Evolutionary conservation across 2,888 invertebrate genomes (phyloP).

Genomic region (Scaptomyza tumidula): DNA sequence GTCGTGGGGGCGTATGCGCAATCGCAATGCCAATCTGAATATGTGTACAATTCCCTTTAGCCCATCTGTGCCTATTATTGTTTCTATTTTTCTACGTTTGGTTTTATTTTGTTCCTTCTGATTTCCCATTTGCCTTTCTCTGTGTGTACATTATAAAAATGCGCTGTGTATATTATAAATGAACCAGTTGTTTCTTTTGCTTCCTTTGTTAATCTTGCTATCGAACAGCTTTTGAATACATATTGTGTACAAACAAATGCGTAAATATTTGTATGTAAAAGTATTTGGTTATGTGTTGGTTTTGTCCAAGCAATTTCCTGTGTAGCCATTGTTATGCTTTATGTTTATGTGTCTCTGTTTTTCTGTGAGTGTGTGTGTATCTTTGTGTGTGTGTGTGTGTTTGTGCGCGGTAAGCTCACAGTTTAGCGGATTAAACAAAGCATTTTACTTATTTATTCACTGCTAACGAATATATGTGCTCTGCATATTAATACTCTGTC

Average conservation of each 20-base stretch:
- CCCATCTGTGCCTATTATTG: conserved; percentile 11
- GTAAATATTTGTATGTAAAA: conserved; percentile 9
- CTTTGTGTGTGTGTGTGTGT: neutral
- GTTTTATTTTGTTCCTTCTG: neutral
- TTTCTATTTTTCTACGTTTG: conserved; percentile 21
- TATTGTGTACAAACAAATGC: conserved; percentile 3
- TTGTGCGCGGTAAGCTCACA: conserved; percentile 44
- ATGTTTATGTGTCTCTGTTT: neutral
- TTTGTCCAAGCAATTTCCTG: conserved; percentile 57
- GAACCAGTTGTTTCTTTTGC: conserved; percentile 39
- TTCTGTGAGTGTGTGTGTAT: conserved; percentile 19
- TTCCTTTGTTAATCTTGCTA: conserved; percentile 18
- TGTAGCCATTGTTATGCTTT: conserved; percentile 21
- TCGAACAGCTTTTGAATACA: conserved; percentile 21
- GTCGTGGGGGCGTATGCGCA: conserved; percentile 51
- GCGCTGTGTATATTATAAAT: conserved; percentile 61
- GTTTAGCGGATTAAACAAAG: conserved; percentile 73
- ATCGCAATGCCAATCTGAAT: conserved; percentile 50
- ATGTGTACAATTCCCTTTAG: conserved; percentile 32
- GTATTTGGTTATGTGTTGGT: conserved; percentile 21
- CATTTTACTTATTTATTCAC: conserved; percentile 56
- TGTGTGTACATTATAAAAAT: conserved; percentile 51
- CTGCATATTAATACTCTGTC: conserved; percentile 29
- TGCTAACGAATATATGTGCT: conserved; percentile 37
- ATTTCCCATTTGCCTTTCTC: conserved; percentile 31